Evolutionary conservation across 1,140 invertebrate species (phyloP).

Genomic region (Atta cephalotes): DNA sequence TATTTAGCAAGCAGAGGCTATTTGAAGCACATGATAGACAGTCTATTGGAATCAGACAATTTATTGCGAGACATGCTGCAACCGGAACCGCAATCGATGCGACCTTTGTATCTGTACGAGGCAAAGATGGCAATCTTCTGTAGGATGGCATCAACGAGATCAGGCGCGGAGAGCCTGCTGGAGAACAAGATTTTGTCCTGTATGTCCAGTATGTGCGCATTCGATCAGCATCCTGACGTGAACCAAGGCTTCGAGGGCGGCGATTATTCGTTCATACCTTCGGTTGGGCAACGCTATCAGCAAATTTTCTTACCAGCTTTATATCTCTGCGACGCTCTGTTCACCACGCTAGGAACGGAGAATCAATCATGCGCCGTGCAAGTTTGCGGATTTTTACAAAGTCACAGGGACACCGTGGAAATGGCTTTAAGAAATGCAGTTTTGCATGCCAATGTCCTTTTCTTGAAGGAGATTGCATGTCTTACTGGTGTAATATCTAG

Average conservation of each 20-base stretch:
- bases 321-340: conserved; percentile 92
- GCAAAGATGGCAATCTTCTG: conserved; percentile 94
- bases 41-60: conserved; percentile 91
- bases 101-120: conserved; percentile 94
- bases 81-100: conserved; percentile 90
- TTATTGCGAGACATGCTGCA: conserved; percentile 90
- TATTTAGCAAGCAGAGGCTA: conserved; percentile 93
- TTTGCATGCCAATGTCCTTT: conserved; percentile 86
- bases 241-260: conserved; percentile 83
- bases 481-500: conserved; percentile 93
- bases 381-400: conserved; percentile 92
- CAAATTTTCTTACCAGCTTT: conserved; percentile 93
- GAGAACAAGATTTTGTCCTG: conserved; percentile 91
- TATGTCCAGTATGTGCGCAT: conserved; percentile 92
- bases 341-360: conserved; percentile 93
- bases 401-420: conserved; percentile 93
- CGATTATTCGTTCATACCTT: conserved; percentile 87
- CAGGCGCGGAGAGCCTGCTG: conserved; percentile 92
- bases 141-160: conserved; percentile 90
- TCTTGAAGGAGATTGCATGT: conserved; percentile 91
- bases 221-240: conserved; percentile 92
- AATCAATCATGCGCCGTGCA: conserved; percentile 93
- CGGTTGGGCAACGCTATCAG: conserved; percentile 90
- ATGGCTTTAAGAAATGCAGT: conserved; percentile 90
- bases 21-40: conserved; percentile 93